Percentiles rank a stretch among this genome's conserved stretches.
Conservation (phyloP, 1,140 invertebrate genomes). For the Drosophila parvula region DNA sequence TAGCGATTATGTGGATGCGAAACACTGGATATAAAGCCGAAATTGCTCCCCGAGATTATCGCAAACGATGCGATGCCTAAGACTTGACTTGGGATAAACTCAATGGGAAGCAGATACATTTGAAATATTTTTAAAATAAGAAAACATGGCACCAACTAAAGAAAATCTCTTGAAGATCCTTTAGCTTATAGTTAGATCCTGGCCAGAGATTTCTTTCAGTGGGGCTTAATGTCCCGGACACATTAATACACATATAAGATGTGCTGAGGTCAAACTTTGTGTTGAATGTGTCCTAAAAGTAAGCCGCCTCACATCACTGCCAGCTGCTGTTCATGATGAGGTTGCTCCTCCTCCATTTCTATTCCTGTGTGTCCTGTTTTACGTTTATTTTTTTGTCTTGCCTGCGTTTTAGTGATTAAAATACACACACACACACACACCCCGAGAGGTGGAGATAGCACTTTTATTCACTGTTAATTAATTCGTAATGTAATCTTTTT, state of each 20-base stretch:
- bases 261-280: too few species aligned
- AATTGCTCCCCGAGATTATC: not conserved
- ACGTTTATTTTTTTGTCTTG: not conserved
- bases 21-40: conserved; percentile 7
- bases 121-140: not conserved
- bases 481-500: conserved; percentile 57
- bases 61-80: not conserved
- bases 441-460: not conserved
- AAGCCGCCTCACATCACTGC: not conserved
- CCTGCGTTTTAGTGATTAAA: conserved; percentile 29
- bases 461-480: conserved; percentile 60
- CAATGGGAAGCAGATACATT: too few species aligned
- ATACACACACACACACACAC: conserved; percentile 10
- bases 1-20: conserved; percentile 26
- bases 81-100: not conserved
- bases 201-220: too few species aligned
- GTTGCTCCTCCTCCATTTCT: not conserved
- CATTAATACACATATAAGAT: too few species aligned
- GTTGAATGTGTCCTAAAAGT: not conserved
- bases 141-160: too few species aligned
- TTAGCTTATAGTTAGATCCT: too few species aligned
- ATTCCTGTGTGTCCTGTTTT: not conserved
- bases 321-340: not conserved
- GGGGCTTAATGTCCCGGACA: too few species aligned
- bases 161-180: not conserved